phyloP scores from a whole-genome alignment of 2,888 invertebrate species.

The Cephus pulcher region DNA sequence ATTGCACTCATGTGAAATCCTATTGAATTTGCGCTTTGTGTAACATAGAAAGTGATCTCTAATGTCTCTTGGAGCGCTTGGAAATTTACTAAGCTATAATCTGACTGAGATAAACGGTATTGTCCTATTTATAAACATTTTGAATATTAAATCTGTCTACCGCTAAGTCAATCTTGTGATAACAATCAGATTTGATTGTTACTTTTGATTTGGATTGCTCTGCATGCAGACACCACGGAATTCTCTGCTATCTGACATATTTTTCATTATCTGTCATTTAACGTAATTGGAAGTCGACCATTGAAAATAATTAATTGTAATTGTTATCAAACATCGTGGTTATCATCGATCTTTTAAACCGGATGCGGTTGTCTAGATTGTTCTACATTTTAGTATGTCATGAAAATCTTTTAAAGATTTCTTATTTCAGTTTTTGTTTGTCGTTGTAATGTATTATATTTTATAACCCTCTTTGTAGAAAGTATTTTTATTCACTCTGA shows the following conservation, averaged over 20 bases:
- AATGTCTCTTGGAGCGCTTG: neutral
- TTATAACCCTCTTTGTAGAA: neutral
- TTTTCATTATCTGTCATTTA: neutral
- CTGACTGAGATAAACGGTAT: neutral
- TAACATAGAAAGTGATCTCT: neutral
- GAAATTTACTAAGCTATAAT: neutral
- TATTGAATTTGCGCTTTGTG: neutral
- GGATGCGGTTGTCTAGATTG: too few relatives aligned
- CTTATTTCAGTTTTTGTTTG: too few relatives aligned
- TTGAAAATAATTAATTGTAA: neutral
- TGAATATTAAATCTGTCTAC: neutral
- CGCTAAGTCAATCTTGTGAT: neutral
- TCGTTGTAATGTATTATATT: too few relatives aligned
- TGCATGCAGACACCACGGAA: neutral
- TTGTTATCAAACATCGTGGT: neutral
- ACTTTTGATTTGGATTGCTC: neutral
- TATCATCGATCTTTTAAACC: neutral
- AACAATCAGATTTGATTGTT: neutral
- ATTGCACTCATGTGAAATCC: neutral
- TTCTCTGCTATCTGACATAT: neutral
- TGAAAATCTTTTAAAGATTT: too few relatives aligned
- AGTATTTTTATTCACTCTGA: neutral
- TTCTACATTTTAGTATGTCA: too few relatives aligned
- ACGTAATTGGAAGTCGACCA: neutral
- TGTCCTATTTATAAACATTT: neutral